A percentile compares a stretch with the other conserved stretches of the same genome.
phyloP scores from a whole-genome alignment of 2,113 vertebrate genomes.

The Oriolus oriolus region DNA sequence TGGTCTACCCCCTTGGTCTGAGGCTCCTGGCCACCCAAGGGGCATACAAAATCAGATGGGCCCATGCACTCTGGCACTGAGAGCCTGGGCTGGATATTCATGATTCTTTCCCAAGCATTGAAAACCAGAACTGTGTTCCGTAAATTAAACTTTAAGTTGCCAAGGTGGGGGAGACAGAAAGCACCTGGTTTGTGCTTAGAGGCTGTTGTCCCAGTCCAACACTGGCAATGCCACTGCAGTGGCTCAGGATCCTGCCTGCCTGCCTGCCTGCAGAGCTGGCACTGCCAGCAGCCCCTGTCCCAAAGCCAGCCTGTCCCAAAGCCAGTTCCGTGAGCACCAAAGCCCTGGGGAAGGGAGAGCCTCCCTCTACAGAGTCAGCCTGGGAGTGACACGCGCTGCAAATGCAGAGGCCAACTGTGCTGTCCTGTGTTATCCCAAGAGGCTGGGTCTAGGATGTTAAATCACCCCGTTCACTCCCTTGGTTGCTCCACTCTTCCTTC shows the following conservation, averaged over 20 bases:
- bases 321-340: not conserved
- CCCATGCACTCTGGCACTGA: not conserved
- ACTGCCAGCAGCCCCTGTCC: not conserved
- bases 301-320: not conserved
- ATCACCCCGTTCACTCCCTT: not conserved
- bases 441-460: too few relatives aligned
- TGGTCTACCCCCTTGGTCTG: rapidly evolving
- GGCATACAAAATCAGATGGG: not conserved
- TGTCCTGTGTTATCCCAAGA: not conserved
- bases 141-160: not conserved
- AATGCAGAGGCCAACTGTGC: not conserved
- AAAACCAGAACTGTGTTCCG: not conserved
- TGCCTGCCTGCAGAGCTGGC: not conserved
- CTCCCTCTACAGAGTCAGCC: not conserved
- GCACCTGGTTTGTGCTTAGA: not conserved
- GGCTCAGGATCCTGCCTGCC: not conserved
- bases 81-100: not conserved
- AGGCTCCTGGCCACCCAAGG: not conserved
- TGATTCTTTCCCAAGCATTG: not conserved
- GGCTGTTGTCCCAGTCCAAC: not conserved
- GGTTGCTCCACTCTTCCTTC: not conserved
- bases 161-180: not conserved
- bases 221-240: not conserved
- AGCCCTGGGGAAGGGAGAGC: not conserved
- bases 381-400: not conserved